Conservation (phyloP, 2,888 invertebrate genomes). For the Agrotis puta region DNA sequence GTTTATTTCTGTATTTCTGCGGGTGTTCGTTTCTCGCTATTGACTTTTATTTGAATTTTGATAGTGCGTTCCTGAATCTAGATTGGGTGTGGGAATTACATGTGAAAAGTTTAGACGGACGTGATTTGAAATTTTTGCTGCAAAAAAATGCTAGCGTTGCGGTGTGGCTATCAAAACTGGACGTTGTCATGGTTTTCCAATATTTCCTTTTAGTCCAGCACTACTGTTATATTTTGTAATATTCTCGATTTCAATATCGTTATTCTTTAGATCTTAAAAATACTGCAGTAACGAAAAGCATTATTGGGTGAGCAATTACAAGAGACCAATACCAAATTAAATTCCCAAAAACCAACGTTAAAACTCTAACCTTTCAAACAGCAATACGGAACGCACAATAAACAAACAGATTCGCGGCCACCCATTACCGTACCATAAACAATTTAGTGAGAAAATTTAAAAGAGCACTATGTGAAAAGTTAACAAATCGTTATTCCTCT, state of each 20-base stretch:
- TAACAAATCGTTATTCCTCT: conserved; percentile 80
- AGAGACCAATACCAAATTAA: conserved; percentile 40
- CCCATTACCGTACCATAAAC: conserved; percentile 68
- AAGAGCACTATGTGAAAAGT: conserved; percentile 74
- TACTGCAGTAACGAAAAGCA: too few relatives aligned
- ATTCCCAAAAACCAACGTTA: conserved; percentile 45
- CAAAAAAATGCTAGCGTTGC: not conserved
- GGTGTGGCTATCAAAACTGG: not conserved
- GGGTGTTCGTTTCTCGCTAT: conserved; percentile 81
- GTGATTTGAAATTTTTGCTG: conserved; percentile 16
- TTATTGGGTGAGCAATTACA: too few relatives aligned
- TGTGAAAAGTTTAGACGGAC: conserved; percentile 43
- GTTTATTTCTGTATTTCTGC: conserved; percentile 78
- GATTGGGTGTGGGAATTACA: conserved; percentile 60
- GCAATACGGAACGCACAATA: conserved; percentile 55
- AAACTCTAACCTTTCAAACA: conserved; percentile 55
- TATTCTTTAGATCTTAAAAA: not conserved
- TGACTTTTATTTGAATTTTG: conserved; percentile 81
- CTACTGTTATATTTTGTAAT: not conserved
- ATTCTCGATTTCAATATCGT: not conserved
- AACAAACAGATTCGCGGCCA: conserved; percentile 64
- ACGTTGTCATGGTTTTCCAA: not conserved
- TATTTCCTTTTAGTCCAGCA: not conserved
- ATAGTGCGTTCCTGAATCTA: conserved; percentile 68
- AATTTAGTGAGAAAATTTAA: conserved; percentile 71